A percentile compares a stretch with the other conserved stretches of the same genome.
Conservation (phyloP, 2,113 vertebrate species). For the Bettongia penicillata region DNA sequence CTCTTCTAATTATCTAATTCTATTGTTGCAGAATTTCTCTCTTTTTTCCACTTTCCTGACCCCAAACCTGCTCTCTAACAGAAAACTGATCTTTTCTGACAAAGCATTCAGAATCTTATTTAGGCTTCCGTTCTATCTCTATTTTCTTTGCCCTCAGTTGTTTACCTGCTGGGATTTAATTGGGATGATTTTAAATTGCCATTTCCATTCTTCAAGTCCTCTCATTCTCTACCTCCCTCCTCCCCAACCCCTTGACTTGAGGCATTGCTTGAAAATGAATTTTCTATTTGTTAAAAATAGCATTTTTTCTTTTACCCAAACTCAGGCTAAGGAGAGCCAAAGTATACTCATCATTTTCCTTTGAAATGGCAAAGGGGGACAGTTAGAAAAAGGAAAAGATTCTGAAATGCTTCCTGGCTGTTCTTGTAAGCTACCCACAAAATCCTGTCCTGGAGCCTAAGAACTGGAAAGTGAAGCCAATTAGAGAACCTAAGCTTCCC, state of each 20-base stretch:
- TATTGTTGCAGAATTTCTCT: constrained; percentile 14
- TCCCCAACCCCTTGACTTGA: constrained; percentile 10
- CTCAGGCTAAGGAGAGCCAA: neutral
- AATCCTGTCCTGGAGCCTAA: neutral
- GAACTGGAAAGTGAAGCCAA: neutral
- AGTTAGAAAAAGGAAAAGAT: neutral
- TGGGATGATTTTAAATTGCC: constrained; percentile 7
- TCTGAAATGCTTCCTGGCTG: neutral
- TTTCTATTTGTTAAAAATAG: constrained; percentile 46
- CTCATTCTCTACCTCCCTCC: neutral
- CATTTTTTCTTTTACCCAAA: constrained; percentile 31
- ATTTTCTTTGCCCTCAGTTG: neutral
- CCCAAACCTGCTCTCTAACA: neutral
- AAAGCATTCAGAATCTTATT: neutral
- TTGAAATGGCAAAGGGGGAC: neutral
- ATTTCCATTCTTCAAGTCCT: neutral
- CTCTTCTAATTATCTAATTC: neutral
- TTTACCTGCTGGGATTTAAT: constrained; percentile 49
- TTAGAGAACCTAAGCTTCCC: neutral
- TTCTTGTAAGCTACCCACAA: neutral
- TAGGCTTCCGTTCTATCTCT: neutral
- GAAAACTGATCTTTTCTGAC: constrained; percentile 6
- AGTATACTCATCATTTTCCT: neutral
- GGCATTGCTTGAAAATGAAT: constrained; percentile 34
- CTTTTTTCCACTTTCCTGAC: constrained; percentile 11